phyloP scores from a whole-genome alignment of 2,888 invertebrate species.

The Chelonus formosanus region DNA sequence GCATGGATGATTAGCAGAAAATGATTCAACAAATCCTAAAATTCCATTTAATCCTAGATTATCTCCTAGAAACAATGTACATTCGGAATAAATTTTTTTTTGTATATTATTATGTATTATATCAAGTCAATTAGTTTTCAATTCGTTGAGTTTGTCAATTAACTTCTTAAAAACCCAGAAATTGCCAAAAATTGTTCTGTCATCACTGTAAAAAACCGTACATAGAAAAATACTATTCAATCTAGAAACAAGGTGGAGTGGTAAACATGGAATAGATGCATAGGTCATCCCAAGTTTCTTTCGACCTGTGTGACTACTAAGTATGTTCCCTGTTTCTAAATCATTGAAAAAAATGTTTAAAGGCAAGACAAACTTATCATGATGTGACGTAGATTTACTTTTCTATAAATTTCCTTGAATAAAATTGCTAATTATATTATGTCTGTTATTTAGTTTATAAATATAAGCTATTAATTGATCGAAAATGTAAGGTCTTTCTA shows the following conservation, averaged over 20 bases:
- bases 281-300: slow-evolving; percentile 46
- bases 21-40: slow-evolving; percentile 44
- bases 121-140: too few relatives aligned
- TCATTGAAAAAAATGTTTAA: slow-evolving; percentile 44
- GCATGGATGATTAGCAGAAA: slow-evolving; percentile 39
- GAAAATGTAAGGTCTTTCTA: too few relatives aligned
- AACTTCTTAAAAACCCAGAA: slow-evolving; percentile 36
- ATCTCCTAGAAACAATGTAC: slow-evolving; percentile 43
- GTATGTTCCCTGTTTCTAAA: slow-evolving; percentile 43
- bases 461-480: too few relatives aligned
- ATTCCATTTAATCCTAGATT: slow-evolving; percentile 45
- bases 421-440: slow-evolving; percentile 18
- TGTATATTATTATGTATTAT: too few relatives aligned
- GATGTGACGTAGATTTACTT: too few relatives aligned
- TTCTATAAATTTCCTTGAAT: too few relatives aligned
- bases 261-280: slow-evolving; percentile 40
- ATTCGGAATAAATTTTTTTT: slow-evolving; percentile 41
- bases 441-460: too few relatives aligned
- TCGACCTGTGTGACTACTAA: slow-evolving; percentile 42
- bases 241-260: slow-evolving; percentile 36
- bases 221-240: slow-evolving; percentile 46
- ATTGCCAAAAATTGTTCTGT: too few relatives aligned
- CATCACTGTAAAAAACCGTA: too few relatives aligned
- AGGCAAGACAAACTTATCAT: slow-evolving; percentile 38
- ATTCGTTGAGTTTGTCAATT: slow-evolving; percentile 8